A percentile compares a stretch with the other conserved stretches of the same genome.
These are phyloP conservation scores for Odontamblyopus rebecca DNA, from an alignment of 2,797 vertebrate species.

Conservation along the genomic window DNA sequence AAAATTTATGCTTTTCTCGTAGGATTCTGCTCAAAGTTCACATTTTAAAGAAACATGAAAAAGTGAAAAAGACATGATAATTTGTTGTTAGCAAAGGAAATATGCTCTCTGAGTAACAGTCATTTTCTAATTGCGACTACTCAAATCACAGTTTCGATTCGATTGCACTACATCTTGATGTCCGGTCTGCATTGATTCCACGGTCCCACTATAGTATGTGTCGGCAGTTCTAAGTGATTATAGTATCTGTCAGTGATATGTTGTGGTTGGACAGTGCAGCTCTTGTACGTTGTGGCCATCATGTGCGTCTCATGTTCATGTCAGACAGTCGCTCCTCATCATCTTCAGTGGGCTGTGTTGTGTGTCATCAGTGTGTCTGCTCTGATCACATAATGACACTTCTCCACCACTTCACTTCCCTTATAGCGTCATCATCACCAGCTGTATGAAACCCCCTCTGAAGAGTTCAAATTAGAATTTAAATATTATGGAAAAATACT, in stretches of 20 bases:
- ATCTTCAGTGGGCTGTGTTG: constrained; percentile 27
- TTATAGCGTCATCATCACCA: neutral
- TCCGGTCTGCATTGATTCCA: neutral
- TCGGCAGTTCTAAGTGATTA: constrained; percentile 1
- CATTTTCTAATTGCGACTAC: too few species aligned
- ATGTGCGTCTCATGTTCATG: constrained; percentile 38
- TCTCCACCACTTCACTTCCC: constrained; percentile 1
- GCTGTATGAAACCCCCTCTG: neutral
- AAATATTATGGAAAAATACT: neutral
- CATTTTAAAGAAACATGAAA: too few species aligned
- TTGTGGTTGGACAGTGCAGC: neutral
- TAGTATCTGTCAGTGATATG: constrained; percentile 2
- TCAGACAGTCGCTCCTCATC: constrained; percentile 42
- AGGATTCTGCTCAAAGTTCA: too few species aligned
- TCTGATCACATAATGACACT: constrained; percentile 35
- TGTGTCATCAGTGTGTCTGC: constrained; percentile 16
- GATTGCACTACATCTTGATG: too few species aligned
- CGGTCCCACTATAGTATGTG: neutral
- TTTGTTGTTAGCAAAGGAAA: too few species aligned
- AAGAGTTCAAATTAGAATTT: neutral
- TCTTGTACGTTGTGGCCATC: constrained; percentile 28
- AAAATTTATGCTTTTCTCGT: too few species aligned
- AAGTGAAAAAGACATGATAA: too few species aligned
- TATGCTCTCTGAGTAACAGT: too few species aligned
- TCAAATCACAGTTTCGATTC: too few species aligned